These are phyloP conservation scores for Sycophila texana DNA, from an alignment of 2,888 invertebrate species.

Conservation along the genomic window DNA sequence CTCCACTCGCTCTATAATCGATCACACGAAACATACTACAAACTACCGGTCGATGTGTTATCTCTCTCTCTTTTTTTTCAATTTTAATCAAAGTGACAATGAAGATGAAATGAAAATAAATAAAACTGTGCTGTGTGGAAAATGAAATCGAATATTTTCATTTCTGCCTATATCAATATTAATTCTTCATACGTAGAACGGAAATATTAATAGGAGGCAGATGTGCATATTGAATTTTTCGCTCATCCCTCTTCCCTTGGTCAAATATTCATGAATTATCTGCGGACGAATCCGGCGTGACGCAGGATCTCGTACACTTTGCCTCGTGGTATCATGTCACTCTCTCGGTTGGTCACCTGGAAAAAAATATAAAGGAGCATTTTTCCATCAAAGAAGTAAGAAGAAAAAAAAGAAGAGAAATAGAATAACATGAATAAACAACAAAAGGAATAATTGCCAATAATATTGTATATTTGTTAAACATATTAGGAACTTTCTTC, in stretches of 20 bases:
- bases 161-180: not conserved
- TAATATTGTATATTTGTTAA: not conserved
- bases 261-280: constrained; percentile 45
- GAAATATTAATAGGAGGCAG: not conserved
- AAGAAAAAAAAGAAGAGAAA: too few relatives aligned
- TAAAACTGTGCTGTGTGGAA: constrained; percentile 11
- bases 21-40: not conserved
- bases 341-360: constrained; percentile 84
- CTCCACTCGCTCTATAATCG: too few relatives aligned
- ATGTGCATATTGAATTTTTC: constrained; percentile 3
- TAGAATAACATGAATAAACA: too few relatives aligned
- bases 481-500: too few relatives aligned
- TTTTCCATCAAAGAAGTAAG: too few relatives aligned
- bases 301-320: constrained; percentile 86
- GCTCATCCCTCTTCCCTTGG: not conserved
- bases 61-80: not conserved
- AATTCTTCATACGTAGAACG: not conserved
- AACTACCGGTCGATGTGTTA: not conserved
- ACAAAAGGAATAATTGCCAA: too few relatives aligned
- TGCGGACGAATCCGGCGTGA: constrained; percentile 80
- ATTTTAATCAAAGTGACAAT: constrained; percentile 17
- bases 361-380: constrained; percentile 61
- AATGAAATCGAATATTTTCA: constrained; percentile 19
- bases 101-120: constrained; percentile 31
- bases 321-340: constrained; percentile 87